Base-by-base conservation (phyloP, 2,888 invertebrate species). In the Tachina fera region DNA sequence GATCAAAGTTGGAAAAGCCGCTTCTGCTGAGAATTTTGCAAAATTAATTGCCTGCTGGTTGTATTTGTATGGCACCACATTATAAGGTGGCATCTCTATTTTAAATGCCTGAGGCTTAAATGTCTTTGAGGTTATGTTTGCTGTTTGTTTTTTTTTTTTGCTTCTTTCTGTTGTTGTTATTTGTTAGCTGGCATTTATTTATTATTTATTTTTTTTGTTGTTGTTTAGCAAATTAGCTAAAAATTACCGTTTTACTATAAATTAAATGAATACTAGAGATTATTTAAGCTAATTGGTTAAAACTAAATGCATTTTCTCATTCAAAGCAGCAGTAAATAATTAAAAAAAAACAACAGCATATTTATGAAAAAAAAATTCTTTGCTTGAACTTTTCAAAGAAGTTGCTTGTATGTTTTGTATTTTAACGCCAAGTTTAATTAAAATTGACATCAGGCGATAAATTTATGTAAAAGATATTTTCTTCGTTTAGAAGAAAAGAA, bases 21-120 rank as follows among this genome's bases (percentile, higher is more conserved):
- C 78, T 61, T 22, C 14, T 77, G 39, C 56, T 51, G 61, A 51
- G 61, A 61, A 68, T 68, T 22, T 22, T 61, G 43, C 49, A 77
- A 45, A 45, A 16, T 45, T n/a, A 19, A 5, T 19, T 63, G 31
- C 31, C 31, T 31, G 5, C 2, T 31, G 2, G 31, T 22, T 31
- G 71, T 43, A 14, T 43, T 75, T 75, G 31, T 45, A 14, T 39
- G n/a, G 19, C 10, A 22, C 8, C 13, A 61, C 6, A 43, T 70
- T 71, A 80, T 39, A 72, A 80, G 72, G 80, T 80, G 80, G 80
- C 80, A 80, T 67, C 80, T 74, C 72, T 74, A 41, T 56, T 47
- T 14, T 39, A 14, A 63, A 67, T 51, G n/a, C n/a, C n/a, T n/a
- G 65, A 74, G 74, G 58, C 67, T 67, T 67, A 67, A 74, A 74